Base-by-base conservation (phyloP, 2,113 vertebrate species). In the Eurypyga helias region DNA sequence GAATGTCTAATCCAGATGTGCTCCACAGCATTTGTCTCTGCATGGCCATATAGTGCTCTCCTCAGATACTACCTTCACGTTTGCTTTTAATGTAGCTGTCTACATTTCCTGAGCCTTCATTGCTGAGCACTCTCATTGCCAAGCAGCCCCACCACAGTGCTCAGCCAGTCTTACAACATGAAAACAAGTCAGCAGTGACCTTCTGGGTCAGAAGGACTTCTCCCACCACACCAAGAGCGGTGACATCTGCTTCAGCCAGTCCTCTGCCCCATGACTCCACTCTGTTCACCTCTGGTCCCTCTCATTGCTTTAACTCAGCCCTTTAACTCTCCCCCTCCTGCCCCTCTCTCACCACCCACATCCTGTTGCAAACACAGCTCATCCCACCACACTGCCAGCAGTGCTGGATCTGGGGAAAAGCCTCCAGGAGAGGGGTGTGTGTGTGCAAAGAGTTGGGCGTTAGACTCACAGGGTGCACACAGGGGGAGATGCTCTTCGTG, bases 371-470 rank as follows among this genome's bases (percentile, higher is more conserved):
- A 45, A 8, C 49, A 24, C 66, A 54, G 55, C 46, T 55, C 73
- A 49, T 12, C 21, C 24, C 55, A 51, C 41, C 17, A 5, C 11
- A 1, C 36, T 69, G 14, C 48, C 46, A 61, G 38, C 45, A 26
- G n/a, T 17, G 29, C 41, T 29, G 20, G 49, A 62, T 55, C 55
- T 54, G 70, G 65, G 65, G 13, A 80, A 43, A 21, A 10, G 8
- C 11, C 52, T 11, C 49, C 17, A 13, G 8, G 21, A 8, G 61
- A 7, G 1, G 2, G 11, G 23, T 2, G 16, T 2, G 13, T 8
- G 16, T 19, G 58, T 10, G 26, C 2, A 2, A 20, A 28, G 25
- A 19, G 9, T 11, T 4, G 7, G 51, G 25, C 0, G 0, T 29
- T 34, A 23, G 38, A 20, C 43, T 33, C 0, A 0, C 28, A 31